A percentile compares a stretch with the other conserved stretches of the same genome.
Evolutionary conservation across 2,797 vertebrate genomes (phyloP).

Genomic region (Pipistrellus nathusii): DNA sequence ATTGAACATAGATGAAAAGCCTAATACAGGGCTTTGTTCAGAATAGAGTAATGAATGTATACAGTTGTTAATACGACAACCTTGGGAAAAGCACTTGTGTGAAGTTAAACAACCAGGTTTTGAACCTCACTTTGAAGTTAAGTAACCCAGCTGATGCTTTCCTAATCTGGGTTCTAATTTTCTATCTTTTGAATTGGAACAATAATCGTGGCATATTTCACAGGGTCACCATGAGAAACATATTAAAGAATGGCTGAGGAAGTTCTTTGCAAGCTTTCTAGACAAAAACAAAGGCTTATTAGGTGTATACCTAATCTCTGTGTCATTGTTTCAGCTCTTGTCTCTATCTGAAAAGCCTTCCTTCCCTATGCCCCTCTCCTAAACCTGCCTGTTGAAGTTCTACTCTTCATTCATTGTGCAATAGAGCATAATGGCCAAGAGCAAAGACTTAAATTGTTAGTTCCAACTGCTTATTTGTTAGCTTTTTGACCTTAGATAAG

Average conservation of each 20-base stretch:
- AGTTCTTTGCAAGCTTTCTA: conserved; percentile 31
- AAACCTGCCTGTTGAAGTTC: neutral
- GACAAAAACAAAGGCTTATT: neutral
- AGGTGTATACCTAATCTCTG: neutral
- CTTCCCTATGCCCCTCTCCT: neutral
- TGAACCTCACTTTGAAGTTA: neutral
- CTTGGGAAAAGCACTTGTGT: neutral
- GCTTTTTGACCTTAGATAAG: neutral
- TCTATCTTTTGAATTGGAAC: conserved; percentile 27
- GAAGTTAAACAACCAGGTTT: conserved; percentile 13
- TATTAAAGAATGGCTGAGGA: conserved; percentile 23
- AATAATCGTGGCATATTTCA: neutral
- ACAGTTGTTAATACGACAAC: neutral
- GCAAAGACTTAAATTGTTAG: neutral
- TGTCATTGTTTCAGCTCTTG: neutral
- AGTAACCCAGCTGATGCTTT: neutral
- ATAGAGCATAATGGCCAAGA: neutral
- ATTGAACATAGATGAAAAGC: neutral
- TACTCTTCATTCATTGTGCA: neutral
- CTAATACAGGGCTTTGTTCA: neutral
- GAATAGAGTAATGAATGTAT: neutral
- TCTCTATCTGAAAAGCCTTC: neutral
- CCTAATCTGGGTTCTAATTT: neutral
- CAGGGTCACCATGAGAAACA: neutral
- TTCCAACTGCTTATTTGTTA: neutral